Evolutionary conservation across 1,140 invertebrate genomes (phyloP), one percentile per base, ranked within the genome.

Genomic region (Lepidurus couesii): DNA sequence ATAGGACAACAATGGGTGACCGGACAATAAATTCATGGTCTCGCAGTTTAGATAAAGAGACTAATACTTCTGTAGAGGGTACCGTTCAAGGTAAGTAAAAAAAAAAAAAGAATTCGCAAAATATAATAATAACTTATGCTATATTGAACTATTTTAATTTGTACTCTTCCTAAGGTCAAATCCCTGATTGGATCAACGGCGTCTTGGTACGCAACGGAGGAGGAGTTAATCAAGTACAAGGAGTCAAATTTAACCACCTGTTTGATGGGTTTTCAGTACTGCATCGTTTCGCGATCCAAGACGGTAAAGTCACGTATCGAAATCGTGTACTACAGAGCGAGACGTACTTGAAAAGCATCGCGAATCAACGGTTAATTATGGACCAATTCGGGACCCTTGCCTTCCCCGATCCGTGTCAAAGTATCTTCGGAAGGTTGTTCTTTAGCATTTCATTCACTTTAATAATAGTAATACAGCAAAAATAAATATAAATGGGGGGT

Each of bases 181-280:
- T 80, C 24, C 79, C 79, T 8, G 75, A 76, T 73, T 80, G 79
- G 79, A 42, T 80, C 13, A 65, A 80, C 8, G 79, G 79, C n/a
- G 65, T 76, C 11, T 74, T 80, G 44, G 42, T 80, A 21, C 75
- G 79, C 11, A 80, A 80, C 42, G 79, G 79, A 11, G 26, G n/a
- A 10, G 75, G 76, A 11, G 74, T 80, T 5, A 78, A 65, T 45
- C n/a, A 86, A 80, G 81, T 87, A 44, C 87, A 87, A 13, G 79
- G 84, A 1, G 80, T 82, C 21, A 82, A 82, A 21, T 87, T 83
- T 80, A 82, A 84, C 7, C 87, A 88, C 80, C 78, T 84, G 42
- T 89, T 89, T 82, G 88, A 89, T 81, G 87, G 87, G 0, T 77
- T 87, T 53, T 84, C 87, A 5, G 81, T 85, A 42, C 73, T 89